Evolutionary conservation across 2,888 invertebrate species (phyloP).

Genomic region (Hyppa rectilinea): DNA sequence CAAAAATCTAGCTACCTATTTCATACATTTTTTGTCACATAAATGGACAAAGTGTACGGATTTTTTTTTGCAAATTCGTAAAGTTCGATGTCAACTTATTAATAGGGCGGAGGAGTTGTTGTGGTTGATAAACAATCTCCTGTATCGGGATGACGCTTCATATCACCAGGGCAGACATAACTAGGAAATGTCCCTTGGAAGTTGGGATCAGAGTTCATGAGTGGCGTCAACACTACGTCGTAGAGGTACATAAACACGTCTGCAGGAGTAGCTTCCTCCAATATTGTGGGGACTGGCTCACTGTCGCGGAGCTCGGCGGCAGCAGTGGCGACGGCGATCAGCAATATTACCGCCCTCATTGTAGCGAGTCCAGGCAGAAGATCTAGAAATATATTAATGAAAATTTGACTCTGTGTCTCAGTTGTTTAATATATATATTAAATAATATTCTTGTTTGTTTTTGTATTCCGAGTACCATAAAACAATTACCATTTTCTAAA

Average conservation of each 20-base stretch:
- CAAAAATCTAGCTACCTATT: too few species aligned
- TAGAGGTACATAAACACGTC: conserved; percentile 1
- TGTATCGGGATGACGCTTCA: rapidly evolving
- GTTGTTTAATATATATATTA: too few species aligned
- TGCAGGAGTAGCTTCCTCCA: not conserved
- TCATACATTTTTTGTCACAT: too few species aligned
- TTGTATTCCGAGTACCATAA: too few species aligned
- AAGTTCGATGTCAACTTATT: not conserved
- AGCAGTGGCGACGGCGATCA: conserved; percentile 16
- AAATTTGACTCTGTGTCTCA: too few species aligned
- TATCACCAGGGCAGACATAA: not conserved
- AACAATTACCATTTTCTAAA: too few species aligned
- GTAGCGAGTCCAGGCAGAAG: not conserved
- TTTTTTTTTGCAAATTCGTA: not conserved
- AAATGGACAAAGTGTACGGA: not conserved
- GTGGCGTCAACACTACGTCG: conserved; percentile 11
- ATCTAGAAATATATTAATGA: not conserved
- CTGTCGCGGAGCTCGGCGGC: not conserved
- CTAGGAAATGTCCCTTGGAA: rapidly evolving
- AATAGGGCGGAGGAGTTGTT: too few species aligned
- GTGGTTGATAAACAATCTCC: too few species aligned
- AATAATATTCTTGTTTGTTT: too few species aligned
- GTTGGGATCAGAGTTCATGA: not conserved
- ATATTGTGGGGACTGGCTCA: not conserved
- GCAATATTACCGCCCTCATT: conserved; percentile 14